Evolutionary conservation across 2,888 invertebrate genomes (phyloP).

Genomic region (Leucania comma): DNA sequence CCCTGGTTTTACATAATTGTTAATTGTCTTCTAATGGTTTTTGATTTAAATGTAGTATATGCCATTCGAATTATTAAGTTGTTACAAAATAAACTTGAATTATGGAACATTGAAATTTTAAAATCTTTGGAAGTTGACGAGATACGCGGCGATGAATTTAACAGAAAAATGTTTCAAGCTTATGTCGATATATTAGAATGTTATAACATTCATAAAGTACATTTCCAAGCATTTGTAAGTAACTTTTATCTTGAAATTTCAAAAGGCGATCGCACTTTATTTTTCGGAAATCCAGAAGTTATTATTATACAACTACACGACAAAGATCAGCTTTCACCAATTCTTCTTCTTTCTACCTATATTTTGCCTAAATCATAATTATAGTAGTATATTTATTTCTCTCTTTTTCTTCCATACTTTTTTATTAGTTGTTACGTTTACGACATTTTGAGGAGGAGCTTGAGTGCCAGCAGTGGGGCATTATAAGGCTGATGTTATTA

Average conservation of each 20-base stretch:
- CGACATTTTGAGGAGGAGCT: too few species aligned
- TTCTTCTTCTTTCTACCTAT: too few species aligned
- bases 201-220: constrained; percentile 1
- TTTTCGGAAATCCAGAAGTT: too few species aligned
- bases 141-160: not conserved
- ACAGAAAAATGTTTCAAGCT: constrained; percentile 25
- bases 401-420: too few species aligned
- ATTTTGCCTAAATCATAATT: too few species aligned
- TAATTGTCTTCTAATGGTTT: not conserved
- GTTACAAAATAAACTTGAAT: constrained; percentile 18
- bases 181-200: constrained; percentile 20
- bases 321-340: too few species aligned
- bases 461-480: too few species aligned
- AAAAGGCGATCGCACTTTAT: not conserved
- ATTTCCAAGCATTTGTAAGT: constrained; percentile 15
- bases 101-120: constrained; percentile 13
- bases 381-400: too few species aligned
- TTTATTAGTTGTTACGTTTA: too few species aligned
- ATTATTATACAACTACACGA: too few species aligned
- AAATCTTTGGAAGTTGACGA: not conserved
- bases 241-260: not conserved
- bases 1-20: constrained; percentile 1
- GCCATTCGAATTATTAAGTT: constrained; percentile 3
- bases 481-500: too few species aligned
- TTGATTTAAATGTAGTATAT: constrained; percentile 22